Base-by-base conservation (phyloP, 2,888 invertebrate genomes). In the Gymnocheta viridis region DNA sequence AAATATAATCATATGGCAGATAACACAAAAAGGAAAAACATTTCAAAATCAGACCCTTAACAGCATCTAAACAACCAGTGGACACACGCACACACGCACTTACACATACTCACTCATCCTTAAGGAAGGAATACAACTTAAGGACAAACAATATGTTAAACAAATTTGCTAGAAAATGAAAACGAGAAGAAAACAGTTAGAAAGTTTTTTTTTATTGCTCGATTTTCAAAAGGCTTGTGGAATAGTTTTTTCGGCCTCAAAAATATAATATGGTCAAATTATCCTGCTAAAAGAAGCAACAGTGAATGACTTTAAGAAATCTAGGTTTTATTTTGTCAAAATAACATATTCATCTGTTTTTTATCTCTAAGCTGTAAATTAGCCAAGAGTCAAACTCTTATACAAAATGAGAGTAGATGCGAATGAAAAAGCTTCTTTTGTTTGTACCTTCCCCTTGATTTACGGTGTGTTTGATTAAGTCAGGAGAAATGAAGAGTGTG, bases 131-230 rank as follows among this genome's bases (percentile, higher is more conserved):
- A 82, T 29, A 35, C 29, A 67, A 51, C 51, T 60, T 51, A 51
- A 74, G 69, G 51, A 38, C 70, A 49, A 67, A 77, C 76, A 81
- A 84, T 84, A 78, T 79, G 79, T 64, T 79, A 47, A 69, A 56
- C 73, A 78, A 82, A 78, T 82, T n/a, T 74, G 69, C 72, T n/a
- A 38, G 66, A 72, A 72, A 77, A 73, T 73, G 44, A 47, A 69
- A 74, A 69, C 60, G 49, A 70, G 56, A n/a, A 41, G 58, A 62
- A 56, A 66, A 38, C 51, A 56, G 12, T 27, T 22, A 76, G 49
- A 10, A 12, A 22, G 12, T 47, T 27, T 62, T 38, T 60, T 22
- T 35, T 22, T 60, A 60, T 64, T 51, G 44, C 51, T 49, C 38
- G 9, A 41, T 51, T 49, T 19, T 38, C 17, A 24, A 60, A 74